Conservation (phyloP, 2,113 vertebrate species). For the Cryptotis parvus region DNA sequence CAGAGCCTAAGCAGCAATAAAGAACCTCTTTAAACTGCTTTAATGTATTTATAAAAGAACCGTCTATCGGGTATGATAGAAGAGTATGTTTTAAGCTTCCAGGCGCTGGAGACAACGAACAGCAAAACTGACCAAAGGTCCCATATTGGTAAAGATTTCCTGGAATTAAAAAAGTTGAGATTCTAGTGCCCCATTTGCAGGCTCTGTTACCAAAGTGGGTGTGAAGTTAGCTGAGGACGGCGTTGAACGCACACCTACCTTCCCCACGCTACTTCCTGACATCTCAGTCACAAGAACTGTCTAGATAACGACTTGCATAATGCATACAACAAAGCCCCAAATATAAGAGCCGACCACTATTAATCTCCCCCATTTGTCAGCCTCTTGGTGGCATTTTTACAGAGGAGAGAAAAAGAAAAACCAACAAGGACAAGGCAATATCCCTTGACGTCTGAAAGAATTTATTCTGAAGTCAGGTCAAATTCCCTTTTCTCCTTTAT, state of each 20-base stretch:
- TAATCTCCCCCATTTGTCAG: not conserved
- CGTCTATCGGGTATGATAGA: not conserved
- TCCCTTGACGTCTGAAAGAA: slow-evolving; percentile 18
- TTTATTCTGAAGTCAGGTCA: not conserved
- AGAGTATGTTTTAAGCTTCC: not conserved
- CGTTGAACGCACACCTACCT: slow-evolving; percentile 3
- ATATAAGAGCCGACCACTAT: slow-evolving; percentile 40
- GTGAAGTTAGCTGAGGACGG: not conserved
- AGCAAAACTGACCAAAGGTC: not conserved
- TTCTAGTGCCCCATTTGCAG: not conserved
- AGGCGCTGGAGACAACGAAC: slow-evolving; percentile 1
- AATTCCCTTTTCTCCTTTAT: not conserved
- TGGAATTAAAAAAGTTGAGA: not conserved
- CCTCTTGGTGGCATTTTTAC: slow-evolving; percentile 17
- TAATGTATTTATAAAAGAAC: not conserved
- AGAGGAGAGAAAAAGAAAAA: not conserved
- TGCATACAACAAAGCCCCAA: not conserved
- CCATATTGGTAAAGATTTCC: not conserved
- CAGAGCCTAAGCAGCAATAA: not conserved
- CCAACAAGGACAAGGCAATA: slow-evolving; percentile 47
- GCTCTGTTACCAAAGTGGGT: slow-evolving; percentile 14
- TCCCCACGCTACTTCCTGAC: slow-evolving; percentile 21
- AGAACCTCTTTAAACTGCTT: not conserved
- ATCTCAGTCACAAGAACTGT: slow-evolving; percentile 36
- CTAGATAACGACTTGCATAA: slow-evolving; percentile 36